These are phyloP conservation scores for Cydia fagiglandana DNA, from an alignment of 1,140 invertebrate genomes.

Conservation along the genomic window DNA sequence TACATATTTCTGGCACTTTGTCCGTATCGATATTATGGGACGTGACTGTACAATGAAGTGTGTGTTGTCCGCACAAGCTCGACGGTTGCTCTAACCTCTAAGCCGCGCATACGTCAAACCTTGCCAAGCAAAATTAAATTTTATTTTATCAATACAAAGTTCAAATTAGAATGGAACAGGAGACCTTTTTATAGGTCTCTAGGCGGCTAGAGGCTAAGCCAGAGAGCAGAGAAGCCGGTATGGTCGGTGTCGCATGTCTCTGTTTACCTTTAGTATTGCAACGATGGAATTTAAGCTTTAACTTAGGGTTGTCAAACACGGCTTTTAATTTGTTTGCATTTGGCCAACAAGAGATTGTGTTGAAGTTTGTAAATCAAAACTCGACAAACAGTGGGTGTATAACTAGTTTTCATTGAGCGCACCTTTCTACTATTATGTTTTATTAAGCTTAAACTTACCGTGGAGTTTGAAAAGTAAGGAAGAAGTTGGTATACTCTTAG, in stretches of 20 bases:
- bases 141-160: too few relatives aligned
- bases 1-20: too few relatives aligned
- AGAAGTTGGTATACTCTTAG: not conserved
- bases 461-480: not conserved
- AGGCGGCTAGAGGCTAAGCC: too few relatives aligned
- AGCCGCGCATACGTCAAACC: too few relatives aligned
- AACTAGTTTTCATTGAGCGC: slow-evolving; percentile 8
- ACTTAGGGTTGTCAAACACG: slow-evolving; percentile 25
- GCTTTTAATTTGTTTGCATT: slow-evolving; percentile 30
- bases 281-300: slow-evolving; percentile 27
- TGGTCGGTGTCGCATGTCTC: slow-evolving; percentile 27
- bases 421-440: not conserved
- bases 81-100: too few relatives aligned
- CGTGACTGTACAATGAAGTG: not conserved
- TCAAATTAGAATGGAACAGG: too few relatives aligned
- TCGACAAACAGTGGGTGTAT: slow-evolving; percentile 11
- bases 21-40: too few relatives aligned
- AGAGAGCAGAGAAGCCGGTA: not conserved
- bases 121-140: too few relatives aligned
- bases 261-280: slow-evolving; percentile 24
- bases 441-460: not conserved
- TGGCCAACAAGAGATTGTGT: slow-evolving; percentile 26
- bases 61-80: not conserved
- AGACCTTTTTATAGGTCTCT: too few relatives aligned
- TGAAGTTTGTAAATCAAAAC: slow-evolving; percentile 25